Percentiles rank a stretch among this genome's conserved stretches.
These are phyloP conservation scores for Tragelaphus scriptus DNA, from an alignment of 2,113 vertebrate species.

Conservation along the genomic window DNA sequence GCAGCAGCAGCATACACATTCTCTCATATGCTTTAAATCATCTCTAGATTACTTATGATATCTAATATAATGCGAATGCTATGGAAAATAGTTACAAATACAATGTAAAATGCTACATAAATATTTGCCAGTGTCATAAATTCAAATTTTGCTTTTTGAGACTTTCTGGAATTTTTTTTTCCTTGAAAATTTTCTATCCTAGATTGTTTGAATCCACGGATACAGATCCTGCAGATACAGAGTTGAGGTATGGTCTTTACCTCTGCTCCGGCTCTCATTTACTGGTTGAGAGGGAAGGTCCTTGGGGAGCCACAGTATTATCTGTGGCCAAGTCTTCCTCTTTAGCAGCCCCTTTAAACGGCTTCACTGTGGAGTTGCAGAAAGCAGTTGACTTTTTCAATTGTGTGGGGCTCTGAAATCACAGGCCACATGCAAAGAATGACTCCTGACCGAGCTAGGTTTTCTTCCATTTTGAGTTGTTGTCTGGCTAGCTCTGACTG, in stretches of 20 bases:
- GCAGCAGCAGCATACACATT: neutral
- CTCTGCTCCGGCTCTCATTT: neutral
- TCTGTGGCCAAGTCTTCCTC: neutral
- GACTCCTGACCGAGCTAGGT: neutral
- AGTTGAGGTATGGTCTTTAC: neutral
- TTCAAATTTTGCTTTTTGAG: neutral
- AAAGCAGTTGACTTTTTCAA: neutral
- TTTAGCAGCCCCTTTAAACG: neutral
- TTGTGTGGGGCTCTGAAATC: constrained; percentile 10
- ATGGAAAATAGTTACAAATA: neutral
- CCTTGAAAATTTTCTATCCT: neutral
- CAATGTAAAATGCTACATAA: neutral
- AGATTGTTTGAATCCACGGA: neutral
- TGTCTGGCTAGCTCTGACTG: neutral
- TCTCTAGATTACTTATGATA: neutral
- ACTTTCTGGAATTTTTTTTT: neutral
- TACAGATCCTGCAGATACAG: neutral
- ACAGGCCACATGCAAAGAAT: neutral
- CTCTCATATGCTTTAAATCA: neutral
- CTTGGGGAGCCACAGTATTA: neutral
- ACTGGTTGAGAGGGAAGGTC: constrained; percentile 7
- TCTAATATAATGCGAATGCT: neutral
- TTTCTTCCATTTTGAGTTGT: constrained; percentile 14
- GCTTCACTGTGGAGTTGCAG: neutral
- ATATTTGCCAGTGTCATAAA: neutral